A percentile compares a stretch with the other conserved stretches of the same genome.
These are phyloP conservation scores for Lysandra coridon DNA, from an alignment of 2,888 invertebrate species.

Conservation along the genomic window DNA sequence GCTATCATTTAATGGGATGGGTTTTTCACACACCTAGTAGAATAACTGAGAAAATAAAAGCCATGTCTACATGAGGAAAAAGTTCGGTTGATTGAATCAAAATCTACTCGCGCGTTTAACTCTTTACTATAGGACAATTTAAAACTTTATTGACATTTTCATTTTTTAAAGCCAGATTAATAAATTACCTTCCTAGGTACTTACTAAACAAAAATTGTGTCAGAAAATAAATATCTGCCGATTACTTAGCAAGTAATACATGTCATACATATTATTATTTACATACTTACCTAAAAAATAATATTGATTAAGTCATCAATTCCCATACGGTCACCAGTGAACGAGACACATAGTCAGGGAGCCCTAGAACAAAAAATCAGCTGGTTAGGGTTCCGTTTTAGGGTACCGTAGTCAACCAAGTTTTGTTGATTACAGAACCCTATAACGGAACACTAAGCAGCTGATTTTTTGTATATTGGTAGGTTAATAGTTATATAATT, in stretches of 20 bases:
- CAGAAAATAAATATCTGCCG: not conserved
- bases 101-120: not conserved
- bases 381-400: too few species aligned
- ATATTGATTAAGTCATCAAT: too few species aligned
- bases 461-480: too few species aligned
- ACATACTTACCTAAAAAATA: not conserved
- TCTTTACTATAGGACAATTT: not conserved
- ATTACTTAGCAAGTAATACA: too few species aligned
- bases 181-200: not conserved
- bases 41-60: not conserved
- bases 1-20: conserved; percentile 44
- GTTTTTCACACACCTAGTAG: conserved; percentile 21
- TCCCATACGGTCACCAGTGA: too few species aligned
- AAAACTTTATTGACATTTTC: not conserved
- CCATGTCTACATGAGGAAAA: not conserved
- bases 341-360: too few species aligned
- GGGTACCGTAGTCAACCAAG: too few species aligned
- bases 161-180: not conserved
- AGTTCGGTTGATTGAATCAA: not conserved
- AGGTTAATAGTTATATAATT: too few species aligned
- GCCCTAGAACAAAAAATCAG: too few species aligned
- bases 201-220: not conserved
- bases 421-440: too few species aligned
- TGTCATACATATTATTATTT: too few species aligned
- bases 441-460: too few species aligned